These are phyloP conservation scores for Leptopterna dolabrata DNA, from an alignment of 2,888 invertebrate genomes.

Conservation along the genomic window DNA sequence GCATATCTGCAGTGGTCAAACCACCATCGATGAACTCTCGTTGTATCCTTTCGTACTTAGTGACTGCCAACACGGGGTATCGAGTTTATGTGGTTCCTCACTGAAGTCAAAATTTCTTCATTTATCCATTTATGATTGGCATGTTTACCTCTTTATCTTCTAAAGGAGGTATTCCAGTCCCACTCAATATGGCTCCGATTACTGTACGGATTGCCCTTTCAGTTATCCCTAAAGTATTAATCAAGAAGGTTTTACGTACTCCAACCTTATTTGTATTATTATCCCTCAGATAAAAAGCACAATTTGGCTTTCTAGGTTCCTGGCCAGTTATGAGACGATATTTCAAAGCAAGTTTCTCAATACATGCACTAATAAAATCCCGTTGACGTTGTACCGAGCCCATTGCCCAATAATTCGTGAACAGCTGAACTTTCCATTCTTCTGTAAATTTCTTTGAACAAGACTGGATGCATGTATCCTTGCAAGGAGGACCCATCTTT, in stretches of 20 bases:
- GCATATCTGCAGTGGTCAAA: slow-evolving; percentile 62
- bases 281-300: slow-evolving; percentile 54
- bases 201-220: slow-evolving; percentile 61
- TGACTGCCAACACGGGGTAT: slow-evolving; percentile 64
- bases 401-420: slow-evolving; percentile 54
- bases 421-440: slow-evolving; percentile 46
- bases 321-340: slow-evolving; percentile 44
- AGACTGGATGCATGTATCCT: slow-evolving; percentile 52
- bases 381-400: slow-evolving; percentile 46
- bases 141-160: slow-evolving; percentile 63
- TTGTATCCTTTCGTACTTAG: slow-evolving; percentile 63
- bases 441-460: slow-evolving; percentile 54
- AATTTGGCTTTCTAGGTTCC: slow-evolving; percentile 51
- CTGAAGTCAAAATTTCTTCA: slow-evolving; percentile 62
- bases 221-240: slow-evolving; percentile 62
- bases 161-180: slow-evolving; percentile 59
- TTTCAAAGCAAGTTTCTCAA: slow-evolving; percentile 48
- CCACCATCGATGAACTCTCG: slow-evolving; percentile 64
- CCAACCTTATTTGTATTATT: slow-evolving; percentile 54
- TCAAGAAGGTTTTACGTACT: slow-evolving; percentile 63
- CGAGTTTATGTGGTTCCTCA: slow-evolving; percentile 64
- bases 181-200: slow-evolving; percentile 59
- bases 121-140: slow-evolving; percentile 62
- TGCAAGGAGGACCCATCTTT: slow-evolving; percentile 54
- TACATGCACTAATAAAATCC: slow-evolving; percentile 48